Percentiles rank a stretch among this genome's conserved stretches.
Evolutionary conservation across 2,113 vertebrate species (phyloP).

Genomic region (Dunckerocampus dactyliophorus): DNA sequence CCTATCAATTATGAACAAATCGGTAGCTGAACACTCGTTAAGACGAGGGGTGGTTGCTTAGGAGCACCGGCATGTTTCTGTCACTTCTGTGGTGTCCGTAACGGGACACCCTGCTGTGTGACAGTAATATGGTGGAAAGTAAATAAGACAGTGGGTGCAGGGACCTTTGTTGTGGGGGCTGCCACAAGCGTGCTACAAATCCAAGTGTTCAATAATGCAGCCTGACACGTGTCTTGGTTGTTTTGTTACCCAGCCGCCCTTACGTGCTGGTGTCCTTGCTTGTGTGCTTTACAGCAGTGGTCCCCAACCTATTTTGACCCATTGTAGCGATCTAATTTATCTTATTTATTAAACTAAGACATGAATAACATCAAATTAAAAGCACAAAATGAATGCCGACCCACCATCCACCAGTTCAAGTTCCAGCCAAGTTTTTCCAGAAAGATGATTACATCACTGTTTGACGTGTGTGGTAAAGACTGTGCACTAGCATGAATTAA

Average conservation of each 20-base stretch:
- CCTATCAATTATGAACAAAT: constrained; percentile 71
- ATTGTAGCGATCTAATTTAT: too few relatives aligned
- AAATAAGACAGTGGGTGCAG: constrained; percentile 43
- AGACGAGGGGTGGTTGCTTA: constrained; percentile 45
- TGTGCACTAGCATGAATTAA: too few relatives aligned
- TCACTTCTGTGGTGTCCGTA: constrained; percentile 42
- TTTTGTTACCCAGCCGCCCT: constrained; percentile 17
- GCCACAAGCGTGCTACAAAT: constrained; percentile 36
- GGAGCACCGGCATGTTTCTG: constrained; percentile 39
- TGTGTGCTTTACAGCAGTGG: neutral
- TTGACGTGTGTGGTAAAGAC: too few relatives aligned
- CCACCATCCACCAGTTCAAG: too few relatives aligned
- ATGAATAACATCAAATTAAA: too few relatives aligned
- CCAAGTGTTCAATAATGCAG: constrained; percentile 50
- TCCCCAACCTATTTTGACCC: too few relatives aligned
- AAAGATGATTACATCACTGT: too few relatives aligned
- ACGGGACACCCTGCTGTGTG: constrained; percentile 30
- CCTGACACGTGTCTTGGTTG: constrained; percentile 21
- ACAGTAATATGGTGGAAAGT: constrained; percentile 37
- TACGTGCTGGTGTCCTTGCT: neutral
- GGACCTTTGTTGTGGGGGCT: constrained; percentile 52
- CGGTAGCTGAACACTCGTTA: constrained; percentile 49
- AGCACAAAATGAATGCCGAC: too few relatives aligned
- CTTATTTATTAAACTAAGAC: too few relatives aligned
- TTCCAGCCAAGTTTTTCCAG: too few relatives aligned